phyloP scores from a whole-genome alignment of 2,888 invertebrate species.

The Tillus elongatus region DNA sequence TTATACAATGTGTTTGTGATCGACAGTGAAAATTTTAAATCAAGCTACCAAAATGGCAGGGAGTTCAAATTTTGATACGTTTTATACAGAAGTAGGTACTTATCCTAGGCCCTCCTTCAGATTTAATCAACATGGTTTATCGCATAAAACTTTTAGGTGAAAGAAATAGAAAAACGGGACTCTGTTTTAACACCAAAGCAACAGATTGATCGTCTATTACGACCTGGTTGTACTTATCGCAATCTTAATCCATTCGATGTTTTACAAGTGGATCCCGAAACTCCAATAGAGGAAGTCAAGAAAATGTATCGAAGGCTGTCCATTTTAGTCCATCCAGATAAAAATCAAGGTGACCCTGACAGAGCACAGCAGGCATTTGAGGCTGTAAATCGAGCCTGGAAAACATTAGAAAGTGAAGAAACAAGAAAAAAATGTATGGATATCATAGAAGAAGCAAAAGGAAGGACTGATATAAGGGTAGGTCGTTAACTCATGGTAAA shows the following conservation, averaged over 20 bases:
- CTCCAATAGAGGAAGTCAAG: constrained; percentile 83
- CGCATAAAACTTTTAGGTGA: no score
- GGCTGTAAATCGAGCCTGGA: constrained; percentile 91
- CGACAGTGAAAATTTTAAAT: no score
- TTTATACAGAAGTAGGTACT: constrained; percentile 72
- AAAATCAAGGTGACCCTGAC: constrained; percentile 93
- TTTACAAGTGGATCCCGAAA: constrained; percentile 83
- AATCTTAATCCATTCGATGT: constrained; percentile 96
- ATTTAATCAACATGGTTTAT: no score
- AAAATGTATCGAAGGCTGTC: constrained; percentile 94
- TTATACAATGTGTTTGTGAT: no score
- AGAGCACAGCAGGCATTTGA: constrained; percentile 89
- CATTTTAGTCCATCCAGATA: constrained; percentile 98
- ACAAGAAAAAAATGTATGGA: constrained; percentile 89
- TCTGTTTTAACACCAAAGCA: constrained; percentile 92
- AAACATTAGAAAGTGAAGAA: constrained; percentile 89
- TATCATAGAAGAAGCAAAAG: constrained; percentile 94
- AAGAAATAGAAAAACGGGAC: constrained; percentile 96
- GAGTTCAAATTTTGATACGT: constrained; percentile 71
- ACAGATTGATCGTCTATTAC: constrained; percentile 90
- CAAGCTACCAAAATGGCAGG: no score
- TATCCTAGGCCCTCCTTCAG: no score
- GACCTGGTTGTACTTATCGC: constrained; percentile 97
- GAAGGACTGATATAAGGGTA: constrained; percentile 87
- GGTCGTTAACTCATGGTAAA: no score